phyloP scores from a whole-genome alignment of 2,888 invertebrate species.

The Eueremaeus valkanovi region DNA sequence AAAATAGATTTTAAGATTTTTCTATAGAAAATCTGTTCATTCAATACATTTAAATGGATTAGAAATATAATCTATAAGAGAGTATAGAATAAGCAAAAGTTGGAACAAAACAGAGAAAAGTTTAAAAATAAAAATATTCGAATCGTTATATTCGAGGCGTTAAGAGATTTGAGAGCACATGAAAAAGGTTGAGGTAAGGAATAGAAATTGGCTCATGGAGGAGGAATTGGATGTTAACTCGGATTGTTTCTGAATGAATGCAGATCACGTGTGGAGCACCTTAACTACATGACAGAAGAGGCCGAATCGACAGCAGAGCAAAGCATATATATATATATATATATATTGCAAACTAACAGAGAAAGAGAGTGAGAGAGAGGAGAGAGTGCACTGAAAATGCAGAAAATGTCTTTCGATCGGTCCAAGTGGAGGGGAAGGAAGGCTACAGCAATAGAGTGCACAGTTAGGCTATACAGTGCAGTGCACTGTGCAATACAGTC shows the following conservation, averaged over 20 bases:
- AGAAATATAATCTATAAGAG: too few relatives aligned
- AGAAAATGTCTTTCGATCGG: slow-evolving; percentile 31
- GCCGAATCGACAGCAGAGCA: not conserved
- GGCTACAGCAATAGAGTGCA: not conserved
- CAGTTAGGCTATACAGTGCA: not conserved
- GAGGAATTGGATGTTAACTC: not conserved
- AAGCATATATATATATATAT: not conserved
- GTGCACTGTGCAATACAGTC: too few relatives aligned
- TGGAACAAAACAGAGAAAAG: not conserved
- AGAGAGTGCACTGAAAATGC: not conserved
- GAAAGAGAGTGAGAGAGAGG: not conserved
- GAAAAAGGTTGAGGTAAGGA: slow-evolving; percentile 7
- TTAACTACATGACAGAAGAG: slow-evolving; percentile 15
- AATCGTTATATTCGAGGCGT: not conserved
- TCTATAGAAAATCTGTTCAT: not conserved
- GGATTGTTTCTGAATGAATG: not conserved
- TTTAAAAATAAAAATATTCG: slow-evolving; percentile 1
- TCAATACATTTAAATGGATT: too few relatives aligned
- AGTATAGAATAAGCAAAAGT: too few relatives aligned
- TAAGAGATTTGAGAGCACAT: not conserved
- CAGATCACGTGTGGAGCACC: slow-evolving; percentile 30
- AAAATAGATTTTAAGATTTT: not conserved
- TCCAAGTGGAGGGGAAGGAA: slow-evolving; percentile 17
- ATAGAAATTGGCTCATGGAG: slow-evolving; percentile 23
- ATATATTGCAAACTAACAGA: too few relatives aligned